A percentile compares a stretch with the other conserved stretches of the same genome.
Evolutionary conservation across 2,797 vertebrate genomes (phyloP).

Genomic region (Vireo griseus): DNA sequence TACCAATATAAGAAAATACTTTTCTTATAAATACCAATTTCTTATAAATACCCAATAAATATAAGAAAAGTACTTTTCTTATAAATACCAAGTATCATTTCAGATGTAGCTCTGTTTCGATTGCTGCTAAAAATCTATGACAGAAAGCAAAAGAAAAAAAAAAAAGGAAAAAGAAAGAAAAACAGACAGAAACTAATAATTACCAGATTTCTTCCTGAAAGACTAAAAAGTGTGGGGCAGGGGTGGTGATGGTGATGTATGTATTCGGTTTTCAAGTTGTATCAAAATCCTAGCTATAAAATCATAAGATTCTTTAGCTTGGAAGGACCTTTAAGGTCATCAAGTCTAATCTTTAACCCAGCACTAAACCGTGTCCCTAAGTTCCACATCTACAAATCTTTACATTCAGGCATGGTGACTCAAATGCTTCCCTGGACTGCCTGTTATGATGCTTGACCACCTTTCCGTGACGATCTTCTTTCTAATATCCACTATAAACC

Average conservation of each 20-base stretch:
- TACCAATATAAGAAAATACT: background rate
- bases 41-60: too few relatives aligned
- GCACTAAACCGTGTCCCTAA: background rate
- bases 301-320: background rate
- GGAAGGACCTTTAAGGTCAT: background rate
- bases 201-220: background rate
- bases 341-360: background rate
- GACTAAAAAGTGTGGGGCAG: fast-evolving
- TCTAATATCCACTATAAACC: background rate
- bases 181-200: background rate
- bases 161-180: fast-evolving
- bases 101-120: background rate
- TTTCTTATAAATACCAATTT: background rate
- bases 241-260: fast-evolving
- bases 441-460: background rate
- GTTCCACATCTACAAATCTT: background rate
- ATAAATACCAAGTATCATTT: background rate
- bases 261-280: background rate
- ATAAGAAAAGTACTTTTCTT: background rate
- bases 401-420: background rate
- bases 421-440: background rate
- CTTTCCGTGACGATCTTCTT: background rate
- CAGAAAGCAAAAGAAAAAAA: background rate
- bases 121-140: background rate
- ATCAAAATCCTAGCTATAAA: background rate